Conservation (phyloP, 2,113 vertebrate species). For the Probosciger aterrimus region DNA sequence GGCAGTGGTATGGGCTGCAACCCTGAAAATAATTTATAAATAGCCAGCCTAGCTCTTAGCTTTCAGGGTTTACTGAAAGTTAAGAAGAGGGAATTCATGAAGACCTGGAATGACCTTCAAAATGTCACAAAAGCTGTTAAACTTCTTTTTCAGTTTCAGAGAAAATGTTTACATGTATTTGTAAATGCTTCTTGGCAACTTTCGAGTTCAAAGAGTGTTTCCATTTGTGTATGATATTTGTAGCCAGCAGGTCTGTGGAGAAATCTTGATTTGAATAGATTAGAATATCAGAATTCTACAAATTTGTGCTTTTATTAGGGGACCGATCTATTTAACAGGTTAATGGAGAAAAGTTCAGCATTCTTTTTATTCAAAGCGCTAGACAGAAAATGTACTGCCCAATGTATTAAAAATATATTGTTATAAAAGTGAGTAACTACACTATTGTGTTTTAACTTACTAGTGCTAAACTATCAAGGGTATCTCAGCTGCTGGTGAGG, state of each 20-base stretch:
- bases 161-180: not conserved
- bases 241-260: not conserved
- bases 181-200: conserved; percentile 13
- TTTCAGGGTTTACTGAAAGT: not conserved
- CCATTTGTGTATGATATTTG: not conserved
- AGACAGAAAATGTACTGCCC: not conserved
- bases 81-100: not conserved
- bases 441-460: not conserved
- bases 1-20: not conserved
- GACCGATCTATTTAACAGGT: not conserved
- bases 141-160: not conserved
- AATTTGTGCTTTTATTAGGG: not conserved
- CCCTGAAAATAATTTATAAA: not conserved
- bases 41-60: not conserved
- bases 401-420: not conserved
- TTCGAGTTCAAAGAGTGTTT: not conserved
- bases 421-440: not conserved
- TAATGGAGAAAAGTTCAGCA: not conserved
- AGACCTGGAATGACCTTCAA: not conserved
- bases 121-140: not conserved
- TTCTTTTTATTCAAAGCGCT: not conserved
- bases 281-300: not conserved
- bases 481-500: not conserved
- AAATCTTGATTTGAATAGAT: not conserved
- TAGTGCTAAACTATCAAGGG: not conserved